Base-by-base conservation (phyloP, 2,888 invertebrate genomes). In the Phoronis australis region DNA sequence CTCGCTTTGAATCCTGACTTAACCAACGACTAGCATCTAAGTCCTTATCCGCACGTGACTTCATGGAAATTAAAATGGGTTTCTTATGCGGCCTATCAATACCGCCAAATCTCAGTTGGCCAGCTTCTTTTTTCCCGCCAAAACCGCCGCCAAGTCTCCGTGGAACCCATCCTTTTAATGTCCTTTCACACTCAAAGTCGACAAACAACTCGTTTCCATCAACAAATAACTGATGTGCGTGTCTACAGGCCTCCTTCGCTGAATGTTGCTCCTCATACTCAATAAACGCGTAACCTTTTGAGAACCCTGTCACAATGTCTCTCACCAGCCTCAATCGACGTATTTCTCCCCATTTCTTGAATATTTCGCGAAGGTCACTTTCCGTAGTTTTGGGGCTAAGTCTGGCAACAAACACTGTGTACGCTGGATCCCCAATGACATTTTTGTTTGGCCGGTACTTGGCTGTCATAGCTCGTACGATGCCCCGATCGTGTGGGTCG, bases 41-140 rank as follows among this genome's bases (percentile, higher is more conserved):
- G n/a, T n/a, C n/a, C n/a, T n/a, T n/a, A n/a, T n/a, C n/a, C n/a
- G n/a, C n/a, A n/a, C n/a, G n/a, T n/a, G n/a, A n/a, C n/a, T n/a
- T n/a, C n/a, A n/a, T n/a, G n/a, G n/a, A n/a, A n/a, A n/a, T n/a
- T 31, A 31, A 31, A 12, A 61, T 65, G 1, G 77, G 78, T 55
- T 68, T 76, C 43, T 66, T 83, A 69, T 88, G 91, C 0, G 88
- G 89, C 61, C 88, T 79, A 47, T 86, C 86, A 61, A 83, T 81
- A 41, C 92, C 87, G 1, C 92, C 92, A 79, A 92, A 93, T 52
- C 92, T 77, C 38, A 92, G 79, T 69, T 93, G 92, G 0, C 92
- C 92, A 0, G 91, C 87, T 73, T 89, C 88, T 65, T 87, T 90
- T 57, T 82, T 83, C 0, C 92, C 92, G 3, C 90, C 90, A 68